Conservation (phyloP, 2,797 vertebrate species). For the Sebastiscus tertius region DNA sequence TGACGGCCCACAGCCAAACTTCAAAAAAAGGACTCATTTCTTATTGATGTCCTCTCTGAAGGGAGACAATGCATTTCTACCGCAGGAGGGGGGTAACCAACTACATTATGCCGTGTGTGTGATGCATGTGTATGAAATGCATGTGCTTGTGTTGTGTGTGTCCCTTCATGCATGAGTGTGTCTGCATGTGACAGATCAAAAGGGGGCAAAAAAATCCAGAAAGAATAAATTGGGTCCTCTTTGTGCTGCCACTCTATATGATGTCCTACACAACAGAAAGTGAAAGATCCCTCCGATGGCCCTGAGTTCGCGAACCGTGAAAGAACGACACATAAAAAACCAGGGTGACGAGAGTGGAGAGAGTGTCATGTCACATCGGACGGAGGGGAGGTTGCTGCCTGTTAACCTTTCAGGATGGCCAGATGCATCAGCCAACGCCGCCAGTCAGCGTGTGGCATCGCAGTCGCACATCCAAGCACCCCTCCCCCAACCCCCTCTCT, state of each 20-base stretch:
- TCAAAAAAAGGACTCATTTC: slow-evolving; percentile 58
- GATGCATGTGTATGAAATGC: background rate
- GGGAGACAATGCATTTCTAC: slow-evolving; percentile 43
- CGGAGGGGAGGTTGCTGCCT: slow-evolving; percentile 33
- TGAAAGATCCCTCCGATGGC: slow-evolving; percentile 30
- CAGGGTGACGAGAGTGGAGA: slow-evolving; percentile 4
- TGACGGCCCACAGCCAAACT: slow-evolving; percentile 53
- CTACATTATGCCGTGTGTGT: slow-evolving; percentile 3
- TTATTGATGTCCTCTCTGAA: slow-evolving; percentile 68
- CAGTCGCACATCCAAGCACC: slow-evolving; percentile 9
- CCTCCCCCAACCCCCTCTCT: background rate
- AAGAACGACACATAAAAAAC: slow-evolving; percentile 55
- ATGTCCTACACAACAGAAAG: slow-evolving; percentile 44
- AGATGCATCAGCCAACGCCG: slow-evolving; percentile 46
- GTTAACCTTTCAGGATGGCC: slow-evolving; percentile 75
- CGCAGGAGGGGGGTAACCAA: slow-evolving; percentile 9
- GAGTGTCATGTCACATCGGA: slow-evolving; percentile 65
- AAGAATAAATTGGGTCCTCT: slow-evolving; percentile 51
- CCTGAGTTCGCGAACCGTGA: slow-evolving; percentile 37
- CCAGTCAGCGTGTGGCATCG: slow-evolving; percentile 26
- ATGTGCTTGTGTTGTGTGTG: background rate
- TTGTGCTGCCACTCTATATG: slow-evolving; percentile 54
- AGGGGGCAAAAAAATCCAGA: slow-evolving; percentile 37
- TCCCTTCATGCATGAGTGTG: background rate
- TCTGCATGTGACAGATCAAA: slow-evolving; percentile 47